Percentiles rank a stretch among this genome's conserved stretches.
These are phyloP conservation scores for Sylvietta virens DNA, from an alignment of 2,113 vertebrate genomes.

Conservation along the genomic window DNA sequence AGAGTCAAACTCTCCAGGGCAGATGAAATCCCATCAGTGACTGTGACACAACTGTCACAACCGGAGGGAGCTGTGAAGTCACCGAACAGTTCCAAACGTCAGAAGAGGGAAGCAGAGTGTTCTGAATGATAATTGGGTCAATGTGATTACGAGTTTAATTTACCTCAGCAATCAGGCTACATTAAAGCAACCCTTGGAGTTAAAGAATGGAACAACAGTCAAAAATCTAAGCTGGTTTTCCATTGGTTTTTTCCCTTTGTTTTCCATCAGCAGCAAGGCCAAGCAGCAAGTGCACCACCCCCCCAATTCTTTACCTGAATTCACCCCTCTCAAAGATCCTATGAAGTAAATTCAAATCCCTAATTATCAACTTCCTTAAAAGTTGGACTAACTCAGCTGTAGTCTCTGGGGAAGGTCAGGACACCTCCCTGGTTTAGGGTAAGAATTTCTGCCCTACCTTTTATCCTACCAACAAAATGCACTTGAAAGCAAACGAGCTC, in stretches of 20 bases:
- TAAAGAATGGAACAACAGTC: background rate
- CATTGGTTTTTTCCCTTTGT: background rate
- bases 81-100: background rate
- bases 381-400: background rate
- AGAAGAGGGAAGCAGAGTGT: background rate
- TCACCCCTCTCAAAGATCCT: background rate
- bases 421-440: background rate
- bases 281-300: accelerated
- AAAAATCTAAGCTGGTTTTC: background rate
- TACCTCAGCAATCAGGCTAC: background rate
- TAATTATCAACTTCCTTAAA: background rate
- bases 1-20: background rate
- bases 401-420: background rate
- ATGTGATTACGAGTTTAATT: background rate
- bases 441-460: background rate
- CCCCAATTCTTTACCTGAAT: background rate
- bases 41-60: background rate
- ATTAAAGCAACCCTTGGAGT: background rate
- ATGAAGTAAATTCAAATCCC: background rate
- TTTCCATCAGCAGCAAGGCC: background rate
- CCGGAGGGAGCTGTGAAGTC: background rate
- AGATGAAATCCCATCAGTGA: background rate
- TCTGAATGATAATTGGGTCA: background rate
- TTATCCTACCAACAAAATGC: background rate
- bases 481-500: background rate